Base-by-base conservation (phyloP, 2,113 vertebrate species). In the Carassius auratus region DNA sequence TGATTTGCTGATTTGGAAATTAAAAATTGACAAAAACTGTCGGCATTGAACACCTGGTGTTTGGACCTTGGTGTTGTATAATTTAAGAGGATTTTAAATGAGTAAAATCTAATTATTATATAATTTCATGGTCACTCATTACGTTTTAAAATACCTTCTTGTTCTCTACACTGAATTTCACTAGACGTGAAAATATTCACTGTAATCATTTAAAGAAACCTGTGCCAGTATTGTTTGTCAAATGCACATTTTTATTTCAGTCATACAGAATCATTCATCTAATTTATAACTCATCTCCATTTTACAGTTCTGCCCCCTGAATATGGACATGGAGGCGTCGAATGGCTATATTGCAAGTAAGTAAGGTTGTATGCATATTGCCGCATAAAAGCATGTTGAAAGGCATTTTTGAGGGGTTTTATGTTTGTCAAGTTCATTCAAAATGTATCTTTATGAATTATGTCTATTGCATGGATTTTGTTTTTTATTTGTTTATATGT, bases 281-380 rank as follows among this genome's bases (percentile, higher is more conserved):
- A 66, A 48, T 81, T 69, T 52, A 33, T 21, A 19, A 50, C 59
- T 89, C 2, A 83, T 86, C 79, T 86, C 82, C 13, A 86, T 75
- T 73, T 87, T 84, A 64, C 96, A 98, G 97, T 91, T 92, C 93
- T 96, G 94, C 94, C 95, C 96, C 94, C 94, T 93, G 95, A 95
- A 93, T 94, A 95, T 96, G 95, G 97, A 97, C 95, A 97, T 97
- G 95, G 98, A 97, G 92, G 89, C 94, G 93, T 92, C 96, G 42
- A 95, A 97, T 96, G 96, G 94, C 93, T 97, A 96, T 93, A 93
- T 95, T 93, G 95, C 96, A 55, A 97, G 97, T 99, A 96, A 99
- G 98, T 98, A 23, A 2, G 83, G 9, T 42, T 38, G 73, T 61
- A 19, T 77, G 14, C 8, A 4, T 21, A n/a, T 14, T 26, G 9